Base-by-base conservation (phyloP, 2,888 invertebrate species). In the Thalpophila matura region DNA sequence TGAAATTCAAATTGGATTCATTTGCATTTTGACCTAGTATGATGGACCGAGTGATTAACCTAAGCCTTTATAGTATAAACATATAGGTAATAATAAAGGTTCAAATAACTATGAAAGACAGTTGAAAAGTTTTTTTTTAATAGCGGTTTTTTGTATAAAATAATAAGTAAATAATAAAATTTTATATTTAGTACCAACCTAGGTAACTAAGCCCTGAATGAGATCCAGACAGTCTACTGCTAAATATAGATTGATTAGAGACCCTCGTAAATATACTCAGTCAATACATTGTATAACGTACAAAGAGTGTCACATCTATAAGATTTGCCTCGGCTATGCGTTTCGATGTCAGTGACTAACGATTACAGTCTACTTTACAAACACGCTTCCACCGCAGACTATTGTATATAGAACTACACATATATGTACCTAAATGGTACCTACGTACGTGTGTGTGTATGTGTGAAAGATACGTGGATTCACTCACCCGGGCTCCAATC, bases 301-400 rank as follows among this genome's bases (percentile, higher is more conserved):
- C 73, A 76, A 79, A 84, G n/a, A 77, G 78, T 87, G 85, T 83
- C 86, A 77, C 77, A 77, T 89, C 85, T 87, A 79, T 82, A 70
- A 74, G 79, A 86, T 85, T 87, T 87, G 79, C 71, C 82, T 86
- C 60, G 64, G 79, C 85, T 85, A 72, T 86, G 83, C 82, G 83
- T 85, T 87, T 86, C 83, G 87, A 89, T 88, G 89, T 89, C 90
- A 86, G 86, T 86, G 86, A 87, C 84, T 88, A 87, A 89, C 86
- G 87, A 89, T 87, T 85, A 85, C 84, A 85, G 82, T 84, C 79
- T 76, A 81, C 79, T 84, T 80, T 82, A 86, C 85, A 88, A 86
- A 87, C 85, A 85, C 80, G 84, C 83, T 80, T 83, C 80, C 69
- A 80, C 75, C 77, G 78, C 78, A 80, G 74, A 79, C 67, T 65